phyloP scores from a whole-genome alignment of 1,140 invertebrate species.

The Drosophila sucinea region DNA sequence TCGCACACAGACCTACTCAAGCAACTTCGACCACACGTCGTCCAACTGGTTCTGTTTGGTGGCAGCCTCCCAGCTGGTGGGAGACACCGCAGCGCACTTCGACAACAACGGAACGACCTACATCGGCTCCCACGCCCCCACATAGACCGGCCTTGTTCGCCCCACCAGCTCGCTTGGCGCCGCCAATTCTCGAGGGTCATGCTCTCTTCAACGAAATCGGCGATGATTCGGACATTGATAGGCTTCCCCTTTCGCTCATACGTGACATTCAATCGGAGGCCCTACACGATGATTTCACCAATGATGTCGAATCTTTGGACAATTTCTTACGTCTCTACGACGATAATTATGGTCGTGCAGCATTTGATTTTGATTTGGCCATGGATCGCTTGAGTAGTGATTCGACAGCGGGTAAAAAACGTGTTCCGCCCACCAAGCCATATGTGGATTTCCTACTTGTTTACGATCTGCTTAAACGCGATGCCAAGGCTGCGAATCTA shows the following conservation, averaged over 20 bases:
- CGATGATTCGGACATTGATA: conserved; percentile 69
- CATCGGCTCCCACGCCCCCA: conserved; percentile 51
- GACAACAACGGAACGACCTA: conserved; percentile 54
- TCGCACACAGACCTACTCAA: conserved; percentile 14
- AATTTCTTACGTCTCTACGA: conserved; percentile 81
- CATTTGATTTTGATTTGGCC: conserved; percentile 69
- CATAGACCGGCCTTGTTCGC: conserved; percentile 68
- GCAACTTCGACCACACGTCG: conserved; percentile 42
- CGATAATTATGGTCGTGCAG: conserved; percentile 77
- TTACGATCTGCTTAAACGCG: conserved; percentile 81
- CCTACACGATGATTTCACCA: conserved; percentile 70
- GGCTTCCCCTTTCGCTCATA: conserved; percentile 68
- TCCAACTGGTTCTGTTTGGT: conserved; percentile 50
- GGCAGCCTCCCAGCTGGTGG: conserved; percentile 76
- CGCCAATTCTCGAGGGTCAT: conserved; percentile 53
- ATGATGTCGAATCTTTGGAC: conserved; percentile 79
- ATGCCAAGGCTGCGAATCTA: conserved; percentile 78
- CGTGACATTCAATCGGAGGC: conserved; percentile 73
- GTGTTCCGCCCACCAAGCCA: conserved; percentile 79
- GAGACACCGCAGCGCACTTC: conserved; percentile 56
- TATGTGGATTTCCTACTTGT: conserved; percentile 81
- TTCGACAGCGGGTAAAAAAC: conserved; percentile 81
- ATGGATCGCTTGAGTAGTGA: conserved; percentile 77
- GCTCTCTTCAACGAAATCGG: conserved; percentile 67
- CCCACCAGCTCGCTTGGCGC: conserved; percentile 22